A percentile compares a stretch with the other conserved stretches of the same genome.
These are phyloP conservation scores for Gadus chalcogrammus DNA, from an alignment of 2,113 vertebrate species.

Conservation along the genomic window DNA sequence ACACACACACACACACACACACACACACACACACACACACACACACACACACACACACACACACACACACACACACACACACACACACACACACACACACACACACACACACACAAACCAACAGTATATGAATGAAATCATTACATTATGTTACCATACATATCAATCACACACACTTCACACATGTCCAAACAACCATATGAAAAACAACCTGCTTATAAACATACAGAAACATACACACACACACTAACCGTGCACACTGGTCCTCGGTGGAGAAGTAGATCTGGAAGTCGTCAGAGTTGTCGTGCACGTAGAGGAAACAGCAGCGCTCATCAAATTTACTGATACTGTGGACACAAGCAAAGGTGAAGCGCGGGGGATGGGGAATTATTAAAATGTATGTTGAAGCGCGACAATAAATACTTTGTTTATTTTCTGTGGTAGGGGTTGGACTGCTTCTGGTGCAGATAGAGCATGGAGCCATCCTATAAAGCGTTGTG, in stretches of 20 bases:
- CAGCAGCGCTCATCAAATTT: slow-evolving; percentile 95
- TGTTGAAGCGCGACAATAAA: too few relatives aligned
- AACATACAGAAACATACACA: slow-evolving; percentile 47
- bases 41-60: neutral
- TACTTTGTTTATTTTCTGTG: neutral
- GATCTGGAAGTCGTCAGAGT: slow-evolving; percentile 96
- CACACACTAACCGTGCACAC: slow-evolving; percentile 82
- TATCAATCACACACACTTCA: slow-evolving; percentile 57
- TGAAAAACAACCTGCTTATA: slow-evolving; percentile 27
- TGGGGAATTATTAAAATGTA: too few relatives aligned
- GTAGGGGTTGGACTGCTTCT: neutral
- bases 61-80: slow-evolving; percentile 6
- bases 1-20: slow-evolving; percentile 4
- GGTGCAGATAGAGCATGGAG: neutral
- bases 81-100: neutral
- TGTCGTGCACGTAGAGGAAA: slow-evolving; percentile 92
- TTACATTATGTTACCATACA: neutral
- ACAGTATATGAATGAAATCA: neutral
- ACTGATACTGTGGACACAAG: slow-evolving; percentile 78
- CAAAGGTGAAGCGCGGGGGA: neutral
- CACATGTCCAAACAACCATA: slow-evolving; percentile 46
- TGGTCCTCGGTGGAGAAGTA: slow-evolving; percentile 93
- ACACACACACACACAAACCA: neutral
- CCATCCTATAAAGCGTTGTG: neutral
- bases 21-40: neutral